Evolutionary conservation across 2,797 vertebrate species (phyloP).

Genomic region (Brachymystax lenok): DNA sequence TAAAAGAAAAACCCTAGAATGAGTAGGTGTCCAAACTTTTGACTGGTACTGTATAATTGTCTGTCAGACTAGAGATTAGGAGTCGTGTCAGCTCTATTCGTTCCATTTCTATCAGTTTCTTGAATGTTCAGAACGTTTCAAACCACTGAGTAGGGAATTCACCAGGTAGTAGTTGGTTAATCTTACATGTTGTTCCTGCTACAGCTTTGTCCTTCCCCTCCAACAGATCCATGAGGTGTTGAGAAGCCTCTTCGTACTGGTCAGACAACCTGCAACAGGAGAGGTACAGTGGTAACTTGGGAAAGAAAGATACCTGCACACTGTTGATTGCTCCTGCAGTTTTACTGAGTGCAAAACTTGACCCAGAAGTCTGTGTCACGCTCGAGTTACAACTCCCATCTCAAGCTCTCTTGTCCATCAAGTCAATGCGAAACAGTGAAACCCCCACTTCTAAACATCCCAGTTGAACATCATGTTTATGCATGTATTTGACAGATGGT

Average conservation of each 20-base stretch:
- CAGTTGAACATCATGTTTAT: too few species aligned
- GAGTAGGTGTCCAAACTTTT: too few species aligned
- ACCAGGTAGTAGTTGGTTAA: background rate
- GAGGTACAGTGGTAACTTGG: too few species aligned
- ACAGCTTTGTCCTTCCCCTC: constrained; percentile 93
- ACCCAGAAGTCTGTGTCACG: background rate
- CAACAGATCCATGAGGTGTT: constrained; percentile 93
- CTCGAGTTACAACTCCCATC: background rate
- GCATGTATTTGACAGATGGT: background rate
- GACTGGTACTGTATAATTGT: too few species aligned
- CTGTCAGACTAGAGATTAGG: too few species aligned
- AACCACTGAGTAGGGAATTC: too few species aligned
- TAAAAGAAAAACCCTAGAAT: too few species aligned
- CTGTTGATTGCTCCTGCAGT: too few species aligned
- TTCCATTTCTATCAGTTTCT: too few species aligned
- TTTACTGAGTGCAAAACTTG: background rate
- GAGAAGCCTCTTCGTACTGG: constrained; percentile 92
- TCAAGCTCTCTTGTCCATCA: background rate
- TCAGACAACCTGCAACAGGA: constrained; percentile 82
- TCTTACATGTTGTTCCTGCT: constrained; percentile 97
- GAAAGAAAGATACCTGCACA: too few species aligned
- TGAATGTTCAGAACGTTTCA: too few species aligned
- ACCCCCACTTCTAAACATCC: background rate
- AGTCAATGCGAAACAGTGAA: background rate
- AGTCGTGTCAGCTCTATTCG: too few species aligned